Base-by-base conservation (phyloP, 2,888 invertebrate genomes). In the Panopea generosa region DNA sequence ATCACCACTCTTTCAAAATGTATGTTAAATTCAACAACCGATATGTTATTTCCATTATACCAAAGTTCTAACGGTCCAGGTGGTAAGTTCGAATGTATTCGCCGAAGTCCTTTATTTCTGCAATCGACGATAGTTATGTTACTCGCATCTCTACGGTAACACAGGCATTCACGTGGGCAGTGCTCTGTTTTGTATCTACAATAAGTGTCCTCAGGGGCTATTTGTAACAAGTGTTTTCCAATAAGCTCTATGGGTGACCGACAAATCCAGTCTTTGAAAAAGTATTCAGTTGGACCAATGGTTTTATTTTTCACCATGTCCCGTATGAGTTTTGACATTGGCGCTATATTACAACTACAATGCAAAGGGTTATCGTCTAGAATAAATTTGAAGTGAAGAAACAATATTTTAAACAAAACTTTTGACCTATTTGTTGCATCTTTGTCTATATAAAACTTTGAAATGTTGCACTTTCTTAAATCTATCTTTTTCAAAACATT, bases 11-110 rank as follows among this genome's bases (percentile, higher is more conserved):
- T 55, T 29, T 59, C 57, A 11, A 59, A 11, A n/a, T 24, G n/a
- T 53, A 24, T 18, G 14, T 45, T 3, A 1, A 22, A 9, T 4
- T 7, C 20, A 33, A 72, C n/a, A 11, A 4, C 11, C 9, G 77
- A 68, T 3, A 84, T 80, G 49, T 80, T 82, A 47, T 84, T 84
- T n/a, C 63, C 57, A n/a, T 79, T 61, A 45, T 83, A 79, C 83
- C 82, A 82, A 1, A 84, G 47, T 62, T 84, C 84, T 16, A 84
- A 29, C 6, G 20, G 43, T 6, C 79, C 81, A 9, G 26, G 40
- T 9, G 84, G 84, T 9, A 80, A 45, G 18, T 9, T 16, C 1
- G 29, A 9, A n/a, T 83, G 84, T 4, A 83, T 50, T 0, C n/a
- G 4, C 0, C 11, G 33, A 1, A 80, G 22, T 7, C 40, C 59